phyloP scores from a whole-genome alignment of 2,888 invertebrate genomes.

The Microchrysa polita region DNA sequence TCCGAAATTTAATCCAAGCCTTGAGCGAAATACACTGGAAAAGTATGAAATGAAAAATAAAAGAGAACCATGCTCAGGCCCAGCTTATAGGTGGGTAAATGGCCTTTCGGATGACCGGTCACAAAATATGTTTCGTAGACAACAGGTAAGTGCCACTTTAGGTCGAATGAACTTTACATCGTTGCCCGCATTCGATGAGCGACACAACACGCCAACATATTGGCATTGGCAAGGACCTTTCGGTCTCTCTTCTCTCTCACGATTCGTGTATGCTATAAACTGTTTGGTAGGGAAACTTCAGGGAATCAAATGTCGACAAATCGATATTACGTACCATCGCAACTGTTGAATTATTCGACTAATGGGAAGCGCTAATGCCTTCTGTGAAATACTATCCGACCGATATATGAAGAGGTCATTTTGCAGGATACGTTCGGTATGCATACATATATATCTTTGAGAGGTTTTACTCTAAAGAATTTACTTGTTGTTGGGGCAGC shows the following conservation, averaged over 20 bases:
- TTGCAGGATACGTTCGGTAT: too few species aligned
- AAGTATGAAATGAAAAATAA: background rate
- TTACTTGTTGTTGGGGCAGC: too few species aligned
- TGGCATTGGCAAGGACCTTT: background rate
- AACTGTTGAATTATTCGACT: constrained; percentile 14
- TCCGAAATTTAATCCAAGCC: background rate
- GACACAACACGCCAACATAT: background rate
- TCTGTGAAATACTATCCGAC: background rate
- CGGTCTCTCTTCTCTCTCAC: too few species aligned
- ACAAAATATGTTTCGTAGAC: constrained; percentile 1
- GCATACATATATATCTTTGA: too few species aligned
- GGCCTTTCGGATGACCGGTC: constrained; percentile 2
- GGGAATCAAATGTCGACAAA: background rate
- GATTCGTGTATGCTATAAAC: too few species aligned
- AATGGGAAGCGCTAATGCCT: constrained; percentile 11
- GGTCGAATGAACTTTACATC: background rate
- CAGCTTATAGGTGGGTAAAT: background rate
- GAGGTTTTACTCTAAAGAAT: too few species aligned
- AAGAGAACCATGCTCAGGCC: background rate
- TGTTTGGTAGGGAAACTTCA: too few species aligned
- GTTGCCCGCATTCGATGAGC: background rate
- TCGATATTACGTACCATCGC: background rate
- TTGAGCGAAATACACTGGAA: too few species aligned
- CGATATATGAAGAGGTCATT: too few species aligned
- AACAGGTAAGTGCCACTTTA: constrained; percentile 29